Percentiles rank a stretch among this genome's conserved stretches.
phyloP scores from a whole-genome alignment of 2,113 vertebrate genomes.

The Corydoras maculifer region DNA sequence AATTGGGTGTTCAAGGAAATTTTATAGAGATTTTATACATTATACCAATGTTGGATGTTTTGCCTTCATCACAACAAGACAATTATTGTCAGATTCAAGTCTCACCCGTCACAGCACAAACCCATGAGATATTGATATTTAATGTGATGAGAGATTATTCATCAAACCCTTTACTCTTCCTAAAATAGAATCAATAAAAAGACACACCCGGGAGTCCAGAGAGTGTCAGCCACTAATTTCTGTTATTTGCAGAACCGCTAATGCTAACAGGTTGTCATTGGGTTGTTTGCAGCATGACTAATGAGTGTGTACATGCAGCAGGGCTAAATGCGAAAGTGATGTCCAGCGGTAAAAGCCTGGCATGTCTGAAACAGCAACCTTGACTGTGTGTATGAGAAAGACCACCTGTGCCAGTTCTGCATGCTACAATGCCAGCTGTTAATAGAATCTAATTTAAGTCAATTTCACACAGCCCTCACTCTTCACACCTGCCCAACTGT shows the following conservation, averaged over 20 bases:
- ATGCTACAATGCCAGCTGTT: neutral
- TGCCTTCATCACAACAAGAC: no score
- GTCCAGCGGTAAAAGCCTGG: conserved; percentile 26
- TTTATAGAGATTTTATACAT: no score
- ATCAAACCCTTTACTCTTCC: neutral
- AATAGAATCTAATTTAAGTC: neutral
- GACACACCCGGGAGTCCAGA: neutral
- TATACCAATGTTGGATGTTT: no score
- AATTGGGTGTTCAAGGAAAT: no score
- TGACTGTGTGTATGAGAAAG: neutral
- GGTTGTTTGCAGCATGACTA: conserved; percentile 32
- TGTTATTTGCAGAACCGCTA: conserved; percentile 38
- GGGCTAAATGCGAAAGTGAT: conserved; percentile 36
- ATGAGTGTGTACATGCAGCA: conserved; percentile 30
- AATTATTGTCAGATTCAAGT: no score
- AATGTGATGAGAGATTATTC: no score
- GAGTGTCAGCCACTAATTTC: neutral
- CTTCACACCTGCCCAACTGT: no score
- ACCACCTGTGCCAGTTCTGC: neutral
- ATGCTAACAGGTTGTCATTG: conserved; percentile 40
- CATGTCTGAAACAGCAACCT: neutral
- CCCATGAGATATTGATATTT: no score
- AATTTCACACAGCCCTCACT: neutral
- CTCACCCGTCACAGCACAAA: no score
- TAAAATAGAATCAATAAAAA: neutral